Conservation (phyloP, 2,113 vertebrate genomes). For the Pedetes capensis region DNA sequence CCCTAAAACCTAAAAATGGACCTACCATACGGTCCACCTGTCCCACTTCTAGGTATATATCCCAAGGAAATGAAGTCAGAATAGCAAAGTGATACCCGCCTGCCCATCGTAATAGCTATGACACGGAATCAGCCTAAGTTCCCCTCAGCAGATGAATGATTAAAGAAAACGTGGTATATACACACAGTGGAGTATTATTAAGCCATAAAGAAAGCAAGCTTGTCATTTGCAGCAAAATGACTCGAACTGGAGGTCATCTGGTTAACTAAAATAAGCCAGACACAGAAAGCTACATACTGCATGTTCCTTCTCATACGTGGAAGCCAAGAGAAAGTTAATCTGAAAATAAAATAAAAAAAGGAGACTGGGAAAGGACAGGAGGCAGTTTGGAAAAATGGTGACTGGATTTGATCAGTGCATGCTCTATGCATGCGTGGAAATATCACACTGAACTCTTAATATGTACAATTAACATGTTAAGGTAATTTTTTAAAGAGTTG, state of each 20-base stretch:
- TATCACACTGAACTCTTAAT: not conserved
- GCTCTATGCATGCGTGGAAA: not conserved
- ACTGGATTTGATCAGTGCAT: not conserved
- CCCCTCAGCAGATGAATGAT: not conserved
- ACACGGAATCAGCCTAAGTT: not conserved
- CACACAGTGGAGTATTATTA: not conserved
- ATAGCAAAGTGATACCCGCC: not conserved
- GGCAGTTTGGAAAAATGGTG: no score
- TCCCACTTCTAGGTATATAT: not conserved
- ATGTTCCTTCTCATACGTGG: not conserved
- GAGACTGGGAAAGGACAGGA: not conserved
- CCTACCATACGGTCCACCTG: not conserved
- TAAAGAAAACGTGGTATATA: not conserved
- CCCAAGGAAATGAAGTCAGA: not conserved
- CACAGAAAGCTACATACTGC: no score
- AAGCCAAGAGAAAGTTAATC: not conserved
- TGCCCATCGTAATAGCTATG: not conserved
- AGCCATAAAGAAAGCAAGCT: not conserved
- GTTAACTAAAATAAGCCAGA: not conserved
- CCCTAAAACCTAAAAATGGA: not conserved
- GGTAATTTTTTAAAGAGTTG: no score
- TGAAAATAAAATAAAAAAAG: not conserved
- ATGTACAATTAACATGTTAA: not conserved
- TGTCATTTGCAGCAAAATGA: not conserved
- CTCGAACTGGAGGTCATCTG: not conserved